Percentiles rank a stretch among this genome's conserved stretches.
Evolutionary conservation across 2,797 vertebrate species (phyloP).

Genomic region (Xiphorhynchus erythropygius): DNA sequence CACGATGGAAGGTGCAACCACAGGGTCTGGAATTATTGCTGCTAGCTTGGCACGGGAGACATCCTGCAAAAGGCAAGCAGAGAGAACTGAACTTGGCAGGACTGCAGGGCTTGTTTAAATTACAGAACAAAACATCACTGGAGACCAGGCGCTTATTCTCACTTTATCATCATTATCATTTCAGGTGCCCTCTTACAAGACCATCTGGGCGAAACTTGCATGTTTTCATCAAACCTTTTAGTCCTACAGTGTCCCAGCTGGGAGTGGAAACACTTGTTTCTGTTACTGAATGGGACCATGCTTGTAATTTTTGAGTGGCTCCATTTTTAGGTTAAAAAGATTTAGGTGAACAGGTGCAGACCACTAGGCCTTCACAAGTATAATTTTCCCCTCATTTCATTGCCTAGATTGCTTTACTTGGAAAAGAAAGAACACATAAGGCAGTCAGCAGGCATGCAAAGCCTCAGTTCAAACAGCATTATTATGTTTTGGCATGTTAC

Average conservation of each 20-base stretch:
- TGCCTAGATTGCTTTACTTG: neutral
- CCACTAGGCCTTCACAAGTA: conserved; percentile 21
- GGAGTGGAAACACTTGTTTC: neutral
- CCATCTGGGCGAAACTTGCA: conserved; percentile 22
- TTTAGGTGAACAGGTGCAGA: conserved; percentile 38
- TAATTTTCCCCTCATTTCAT: conserved; percentile 28
- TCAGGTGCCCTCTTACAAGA: neutral
- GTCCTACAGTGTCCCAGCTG: neutral
- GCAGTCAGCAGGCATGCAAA: conserved; percentile 17
- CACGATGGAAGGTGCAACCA: conserved; percentile 88
- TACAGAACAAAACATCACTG: neutral
- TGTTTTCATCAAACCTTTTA: neutral
- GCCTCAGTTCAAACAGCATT: neutral
- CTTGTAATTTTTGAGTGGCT: neutral
- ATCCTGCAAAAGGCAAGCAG: conserved; percentile 80
- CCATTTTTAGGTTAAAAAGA: neutral
- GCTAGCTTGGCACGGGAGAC: conserved; percentile 96
- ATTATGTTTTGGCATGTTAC: neutral
- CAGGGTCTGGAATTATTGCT: conserved; percentile 90
- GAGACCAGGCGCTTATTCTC: neutral
- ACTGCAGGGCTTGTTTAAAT: neutral
- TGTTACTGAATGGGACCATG: rapidly evolving
- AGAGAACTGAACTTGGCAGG: conserved; percentile 56
- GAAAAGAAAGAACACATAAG: neutral
- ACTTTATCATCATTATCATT: neutral